Conservation (phyloP, 2,888 invertebrate species). For the Agelastica alni region DNA sequence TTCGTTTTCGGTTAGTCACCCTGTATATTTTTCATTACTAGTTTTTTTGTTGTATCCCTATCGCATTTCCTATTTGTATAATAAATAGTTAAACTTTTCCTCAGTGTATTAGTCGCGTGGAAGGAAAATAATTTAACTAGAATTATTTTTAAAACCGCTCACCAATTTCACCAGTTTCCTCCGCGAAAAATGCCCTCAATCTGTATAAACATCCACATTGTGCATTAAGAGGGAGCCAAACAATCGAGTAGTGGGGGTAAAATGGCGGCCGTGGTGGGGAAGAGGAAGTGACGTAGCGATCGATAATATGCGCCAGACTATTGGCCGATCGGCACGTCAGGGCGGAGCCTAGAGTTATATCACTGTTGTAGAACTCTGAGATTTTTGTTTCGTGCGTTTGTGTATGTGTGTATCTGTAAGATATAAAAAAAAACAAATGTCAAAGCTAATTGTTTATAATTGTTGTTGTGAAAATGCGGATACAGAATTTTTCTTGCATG, state of each 20-base stretch:
- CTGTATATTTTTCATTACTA: no score
- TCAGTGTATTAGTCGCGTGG: no score
- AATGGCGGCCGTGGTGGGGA: constrained; percentile 54
- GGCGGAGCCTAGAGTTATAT: constrained; percentile 48
- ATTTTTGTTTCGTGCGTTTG: constrained; percentile 39
- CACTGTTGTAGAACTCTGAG: constrained; percentile 52
- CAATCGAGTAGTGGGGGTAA: constrained; percentile 46
- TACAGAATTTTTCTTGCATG: no score
- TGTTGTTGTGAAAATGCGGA: constrained; percentile 2
- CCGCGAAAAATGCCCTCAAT: constrained; percentile 39
- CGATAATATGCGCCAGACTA: constrained; percentile 55
- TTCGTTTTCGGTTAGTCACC: no score
- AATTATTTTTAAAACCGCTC: background rate
- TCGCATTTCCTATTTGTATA: no score
- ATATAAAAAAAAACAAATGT: constrained; percentile 5
- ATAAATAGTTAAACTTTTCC: no score
- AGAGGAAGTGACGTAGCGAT: constrained; percentile 56
- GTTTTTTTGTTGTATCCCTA: no score
- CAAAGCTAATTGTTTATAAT: constrained; percentile 5
- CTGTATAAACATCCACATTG: constrained; percentile 47
- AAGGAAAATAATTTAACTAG: no score
- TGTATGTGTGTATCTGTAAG: background rate
- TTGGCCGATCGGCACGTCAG: constrained; percentile 50
- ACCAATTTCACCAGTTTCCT: constrained; percentile 37
- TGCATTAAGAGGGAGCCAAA: constrained; percentile 37